These are phyloP conservation scores for Columba guinea DNA, from an alignment of 2,797 vertebrate species.

Conservation along the genomic window DNA sequence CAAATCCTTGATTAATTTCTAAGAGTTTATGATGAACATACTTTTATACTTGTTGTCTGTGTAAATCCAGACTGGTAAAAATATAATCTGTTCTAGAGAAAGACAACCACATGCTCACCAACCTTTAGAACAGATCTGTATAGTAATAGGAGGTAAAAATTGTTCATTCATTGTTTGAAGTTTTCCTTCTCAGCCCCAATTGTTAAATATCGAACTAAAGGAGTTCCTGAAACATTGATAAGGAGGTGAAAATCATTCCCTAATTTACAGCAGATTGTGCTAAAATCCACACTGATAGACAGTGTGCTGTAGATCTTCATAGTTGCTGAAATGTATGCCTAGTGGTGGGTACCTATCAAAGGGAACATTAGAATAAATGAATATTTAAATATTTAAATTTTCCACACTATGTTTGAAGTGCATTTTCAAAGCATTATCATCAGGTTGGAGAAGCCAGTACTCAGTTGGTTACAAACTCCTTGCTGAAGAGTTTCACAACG, in stretches of 20 bases:
- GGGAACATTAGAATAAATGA: slow-evolving; percentile 79
- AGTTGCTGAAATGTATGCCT: slow-evolving; percentile 63
- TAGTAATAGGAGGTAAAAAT: not conserved
- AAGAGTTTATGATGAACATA: not conserved
- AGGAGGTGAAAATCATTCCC: slow-evolving; percentile 65
- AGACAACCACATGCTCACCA: not conserved
- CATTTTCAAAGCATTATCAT: slow-evolving; percentile 73
- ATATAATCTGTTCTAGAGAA: not conserved
- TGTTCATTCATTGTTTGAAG: slow-evolving; percentile 47
- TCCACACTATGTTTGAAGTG: slow-evolving; percentile 73
- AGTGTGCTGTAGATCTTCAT: slow-evolving; percentile 66
- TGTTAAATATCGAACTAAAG: slow-evolving; percentile 63
- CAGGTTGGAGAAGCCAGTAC: slow-evolving; percentile 68
- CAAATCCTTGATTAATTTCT: not conserved
- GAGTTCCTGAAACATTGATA: slow-evolving; percentile 59
- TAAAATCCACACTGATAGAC: slow-evolving; percentile 63
- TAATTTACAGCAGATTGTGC: slow-evolving; percentile 70
- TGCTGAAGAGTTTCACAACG: slow-evolving; percentile 31
- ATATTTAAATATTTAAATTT: slow-evolving; percentile 82
- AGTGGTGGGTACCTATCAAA: slow-evolving; percentile 73
- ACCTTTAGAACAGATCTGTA: not conserved
- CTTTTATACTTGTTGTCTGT: not conserved
- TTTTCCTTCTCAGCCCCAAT: slow-evolving; percentile 32
- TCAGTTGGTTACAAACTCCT: slow-evolving; percentile 56
- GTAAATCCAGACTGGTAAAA: not conserved